Evolutionary conservation across 2,113 vertebrate species (phyloP).

Genomic region (Columbina picui): DNA sequence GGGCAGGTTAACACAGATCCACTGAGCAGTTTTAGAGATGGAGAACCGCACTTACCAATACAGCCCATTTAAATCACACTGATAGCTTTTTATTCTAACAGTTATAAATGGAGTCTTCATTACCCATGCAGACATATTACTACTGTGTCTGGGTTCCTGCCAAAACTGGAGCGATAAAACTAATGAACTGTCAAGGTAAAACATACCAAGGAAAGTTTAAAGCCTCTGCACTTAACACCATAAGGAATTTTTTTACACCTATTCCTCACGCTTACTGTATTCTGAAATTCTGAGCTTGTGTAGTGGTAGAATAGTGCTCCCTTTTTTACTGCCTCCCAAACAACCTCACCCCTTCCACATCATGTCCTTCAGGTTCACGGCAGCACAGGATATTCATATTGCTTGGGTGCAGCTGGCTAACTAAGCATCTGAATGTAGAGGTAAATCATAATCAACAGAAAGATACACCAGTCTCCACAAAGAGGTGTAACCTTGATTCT

Average conservation of each 20-base stretch:
- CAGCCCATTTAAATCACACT: neutral
- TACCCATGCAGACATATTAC: neutral
- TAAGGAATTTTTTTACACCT: neutral
- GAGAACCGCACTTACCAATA: neutral
- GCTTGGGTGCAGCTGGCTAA: neutral
- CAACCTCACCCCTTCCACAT: neutral
- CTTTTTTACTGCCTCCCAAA: neutral
- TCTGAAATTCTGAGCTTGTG: neutral
- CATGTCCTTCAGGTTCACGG: neutral
- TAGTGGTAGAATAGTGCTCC: neutral
- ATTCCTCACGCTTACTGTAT: neutral
- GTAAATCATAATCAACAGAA: neutral
- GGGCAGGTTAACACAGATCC: neutral
- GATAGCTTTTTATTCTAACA: neutral
- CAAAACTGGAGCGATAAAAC: slow-evolving; percentile 22
- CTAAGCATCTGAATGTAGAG: neutral
- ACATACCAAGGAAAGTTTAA: slow-evolving; percentile 28
- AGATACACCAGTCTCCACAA: neutral
- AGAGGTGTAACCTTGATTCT: neutral
- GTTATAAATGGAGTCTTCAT: slow-evolving; percentile 11
- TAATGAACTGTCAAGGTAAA: slow-evolving; percentile 43
- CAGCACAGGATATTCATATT: neutral
- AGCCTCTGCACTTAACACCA: neutral
- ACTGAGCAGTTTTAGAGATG: neutral
- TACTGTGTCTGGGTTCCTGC: neutral